Conservation (phyloP, 2,797 vertebrate genomes). For the Enteromius afrohamiltoni region DNA sequence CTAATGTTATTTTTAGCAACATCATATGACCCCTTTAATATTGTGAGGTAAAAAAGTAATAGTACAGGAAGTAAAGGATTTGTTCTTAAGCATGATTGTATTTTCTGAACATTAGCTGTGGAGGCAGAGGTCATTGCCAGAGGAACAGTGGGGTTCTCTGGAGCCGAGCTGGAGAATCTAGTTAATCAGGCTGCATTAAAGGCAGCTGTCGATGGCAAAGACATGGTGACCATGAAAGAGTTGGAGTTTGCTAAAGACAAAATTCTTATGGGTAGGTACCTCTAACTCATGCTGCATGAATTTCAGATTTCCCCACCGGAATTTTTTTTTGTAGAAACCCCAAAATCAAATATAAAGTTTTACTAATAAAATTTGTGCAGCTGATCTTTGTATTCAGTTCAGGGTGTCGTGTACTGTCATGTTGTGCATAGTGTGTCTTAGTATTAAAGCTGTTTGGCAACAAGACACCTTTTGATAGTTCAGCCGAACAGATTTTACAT, state of each 20-base stretch:
- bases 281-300: background rate
- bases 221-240: constrained; percentile 96
- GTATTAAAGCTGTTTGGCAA: background rate
- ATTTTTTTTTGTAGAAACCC: background rate
- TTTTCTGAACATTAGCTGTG: constrained; percentile 77
- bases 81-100: background rate
- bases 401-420: background rate
- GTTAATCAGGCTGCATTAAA: constrained; percentile 99
- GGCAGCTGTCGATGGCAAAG: constrained; percentile 95
- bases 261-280: constrained; percentile 92
- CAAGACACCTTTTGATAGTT: background rate
- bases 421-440: background rate
- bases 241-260: constrained; percentile 98
- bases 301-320: background rate
- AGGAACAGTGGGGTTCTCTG: constrained; percentile 97
- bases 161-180: constrained; percentile 97
- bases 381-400: background rate
- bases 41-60: background rate
- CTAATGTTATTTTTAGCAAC: too few species aligned
- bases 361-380: background rate
- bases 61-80: background rate
- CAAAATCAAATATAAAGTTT: background rate
- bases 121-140: constrained; percentile 93
- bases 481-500: background rate
- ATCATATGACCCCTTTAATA: background rate